Percentiles rank a stretch among this genome's conserved stretches.
Conservation (phyloP, 2,888 invertebrate species). For the Pristionchus entomophagus region DNA sequence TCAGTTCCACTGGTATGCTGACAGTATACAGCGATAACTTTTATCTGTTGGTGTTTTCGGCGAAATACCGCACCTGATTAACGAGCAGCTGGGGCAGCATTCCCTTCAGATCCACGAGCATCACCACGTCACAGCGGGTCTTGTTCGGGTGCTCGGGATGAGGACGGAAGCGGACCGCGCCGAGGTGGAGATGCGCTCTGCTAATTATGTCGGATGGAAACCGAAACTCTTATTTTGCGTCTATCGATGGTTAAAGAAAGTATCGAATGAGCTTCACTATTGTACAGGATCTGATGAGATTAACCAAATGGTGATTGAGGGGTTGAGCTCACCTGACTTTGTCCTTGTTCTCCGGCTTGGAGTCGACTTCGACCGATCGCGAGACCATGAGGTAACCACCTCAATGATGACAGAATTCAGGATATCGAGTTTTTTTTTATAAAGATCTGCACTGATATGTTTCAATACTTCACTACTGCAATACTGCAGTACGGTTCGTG, state of each 20-base stretch:
- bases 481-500: too few relatives aligned
- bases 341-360: constrained; percentile 53
- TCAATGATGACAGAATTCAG: neutral
- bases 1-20: too few relatives aligned
- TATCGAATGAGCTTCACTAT: too few relatives aligned
- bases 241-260: too few relatives aligned
- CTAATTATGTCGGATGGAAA: neutral
- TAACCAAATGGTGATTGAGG: too few relatives aligned
- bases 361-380: constrained; percentile 60
- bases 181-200: constrained; percentile 63
- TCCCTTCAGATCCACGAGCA: constrained; percentile 66
- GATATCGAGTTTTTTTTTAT: too few relatives aligned
- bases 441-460: too few relatives aligned
- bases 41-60: too few relatives aligned
- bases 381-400: constrained; percentile 59
- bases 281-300: too few relatives aligned
- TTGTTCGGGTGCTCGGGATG: constrained; percentile 55
- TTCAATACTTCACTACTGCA: too few relatives aligned
- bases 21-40: too few relatives aligned
- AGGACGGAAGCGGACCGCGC: constrained; percentile 62
- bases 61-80: constrained; percentile 55
- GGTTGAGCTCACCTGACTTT: constrained; percentile 64
- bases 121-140: constrained; percentile 65
- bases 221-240: too few relatives aligned
- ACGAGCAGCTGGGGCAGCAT: constrained; percentile 63